phyloP scores from a whole-genome alignment of 2,797 vertebrate genomes.

The Threskiornis aethiopicus region DNA sequence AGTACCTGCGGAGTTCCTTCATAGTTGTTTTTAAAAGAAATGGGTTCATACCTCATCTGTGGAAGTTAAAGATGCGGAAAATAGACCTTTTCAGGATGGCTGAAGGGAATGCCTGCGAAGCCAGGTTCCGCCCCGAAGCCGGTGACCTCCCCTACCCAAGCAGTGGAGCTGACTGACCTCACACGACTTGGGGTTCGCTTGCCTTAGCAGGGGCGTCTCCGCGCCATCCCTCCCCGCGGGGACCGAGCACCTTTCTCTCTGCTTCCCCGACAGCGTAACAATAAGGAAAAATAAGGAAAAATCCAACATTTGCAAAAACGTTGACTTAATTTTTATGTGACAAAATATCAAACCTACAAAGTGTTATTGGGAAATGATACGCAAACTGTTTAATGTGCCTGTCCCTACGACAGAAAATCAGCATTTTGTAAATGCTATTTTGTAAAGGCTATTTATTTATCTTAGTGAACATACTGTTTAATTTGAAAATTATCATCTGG shows the following conservation, averaged over 20 bases:
- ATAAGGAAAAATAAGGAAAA: neutral
- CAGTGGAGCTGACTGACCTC: neutral
- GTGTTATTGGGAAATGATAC: neutral
- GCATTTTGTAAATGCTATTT: neutral
- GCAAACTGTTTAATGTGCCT: neutral
- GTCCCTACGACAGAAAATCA: neutral
- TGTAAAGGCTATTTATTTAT: neutral
- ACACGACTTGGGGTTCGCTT: neutral
- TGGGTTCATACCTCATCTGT: neutral
- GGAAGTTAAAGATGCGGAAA: neutral
- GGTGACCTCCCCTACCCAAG: neutral
- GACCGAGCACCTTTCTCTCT: neutral
- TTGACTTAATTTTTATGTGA: neutral
- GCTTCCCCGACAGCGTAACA: neutral
- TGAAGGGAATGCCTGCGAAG: neutral
- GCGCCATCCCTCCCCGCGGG: neutral
- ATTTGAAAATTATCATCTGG: neutral
- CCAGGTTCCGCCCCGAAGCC: neutral
- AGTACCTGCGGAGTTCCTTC: neutral
- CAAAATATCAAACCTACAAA: neutral
- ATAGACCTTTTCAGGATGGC: neutral
- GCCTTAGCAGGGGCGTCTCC: neutral
- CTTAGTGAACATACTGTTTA: neutral
- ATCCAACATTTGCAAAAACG: rapidly evolving
- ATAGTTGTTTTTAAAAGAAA: neutral